Base-by-base conservation (phyloP, 92 coral and sea anemone genomes). In the Chrysogorgia sp. region DNA sequence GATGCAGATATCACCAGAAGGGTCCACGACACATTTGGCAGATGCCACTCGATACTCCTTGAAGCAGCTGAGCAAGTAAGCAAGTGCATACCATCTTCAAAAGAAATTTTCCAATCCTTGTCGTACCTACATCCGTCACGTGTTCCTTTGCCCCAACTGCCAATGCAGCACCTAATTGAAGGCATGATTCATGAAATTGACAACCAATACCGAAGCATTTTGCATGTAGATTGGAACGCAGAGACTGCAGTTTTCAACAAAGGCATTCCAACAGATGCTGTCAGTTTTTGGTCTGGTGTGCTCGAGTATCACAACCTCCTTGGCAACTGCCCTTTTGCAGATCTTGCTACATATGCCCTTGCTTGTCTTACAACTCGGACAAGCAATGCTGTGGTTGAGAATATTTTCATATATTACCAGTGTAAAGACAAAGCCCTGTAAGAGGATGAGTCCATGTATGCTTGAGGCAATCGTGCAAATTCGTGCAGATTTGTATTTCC, bases 311-410 rank as follows among this genome's bases (percentile, higher is more conserved):
- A n/a, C n/a, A n/a, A n/a, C n/a, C n/a, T n/a, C n/a, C n/a, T 58
- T 1, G 64, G 64, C 14, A 58, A 24, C 29, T 15, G 23, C 64
- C 29, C 64, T 28, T 58, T 15, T 24, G n/a, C n/a, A n/a, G 64
- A 58, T 58, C 67, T 61, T 10, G 67, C 67, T 21, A 4, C 35
- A 19, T 61, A 61, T 29, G 67, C 67, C 21, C 35, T 61, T 10
- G 1, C 67, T 7, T 28, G 67, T 7, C 67, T 4, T 32, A 4
- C 67, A 10, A 61, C 67, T 15, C 67, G 34, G 10, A 61, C 35
- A 12, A 61, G 67, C 67, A 61, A 61, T 32, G 67, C 67, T 3
- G 35, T 61, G 34, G 35, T 22, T 33, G 67, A 61, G 35, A 22
- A 61, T 26, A 13, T 61, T 61, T 32, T 61, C 35, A 7, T 28